Base-by-base conservation (phyloP, 1,140 invertebrate species). In the Pseudomyrmex flavicornis region DNA sequence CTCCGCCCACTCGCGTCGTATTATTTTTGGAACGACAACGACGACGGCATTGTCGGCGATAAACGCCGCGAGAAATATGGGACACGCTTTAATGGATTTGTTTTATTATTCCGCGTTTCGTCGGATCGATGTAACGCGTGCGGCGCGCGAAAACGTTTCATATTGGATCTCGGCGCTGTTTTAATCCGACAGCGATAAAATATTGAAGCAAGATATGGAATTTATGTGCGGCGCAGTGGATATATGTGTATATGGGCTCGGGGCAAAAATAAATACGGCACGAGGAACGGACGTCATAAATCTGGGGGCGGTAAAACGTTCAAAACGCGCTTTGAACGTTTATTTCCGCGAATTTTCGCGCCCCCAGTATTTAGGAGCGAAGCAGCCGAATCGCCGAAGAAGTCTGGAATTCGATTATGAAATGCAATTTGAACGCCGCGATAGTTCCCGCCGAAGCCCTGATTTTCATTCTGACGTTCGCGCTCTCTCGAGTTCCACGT, bases 101-200 rank as follows among this genome's bases (percentile, higher is more conserved):
- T 76, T 56, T 83, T 77, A 56, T 83, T 77, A 56, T 83, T 83
- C 65, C n/a, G 20, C 44, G 35, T 77, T 65, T 76, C 35, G 7
- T 65, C 62, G 70, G 17, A 65, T 58, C 26, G 17, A 54, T 56
- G 61, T 48, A 65, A 66, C 35, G 66, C 65, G 54, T 35, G 44
- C 13, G 20, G 80, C 20, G 44, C 50, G 58, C 46, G 61, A 77
- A 58, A 83, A 66, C 72, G 44, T 83, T 83, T 66, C 82, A 83
- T 63, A 63, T 77, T 59, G 73, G 35, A 79, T 83, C 61, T 50
- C 61, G 72, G 35, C 52, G 73, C 20, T 50, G 74, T 83, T 83
- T 83, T 66, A 76, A 83, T 83, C 62, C 52, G 76, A 80, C 76
- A 80, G 46, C 76, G 76, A 80, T 80, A 80, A 80, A 80, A 80